A percentile compares a stretch with the other conserved stretches of the same genome.
phyloP scores from a whole-genome alignment of 2,797 vertebrate genomes.

The Spheniscus humboldti region DNA sequence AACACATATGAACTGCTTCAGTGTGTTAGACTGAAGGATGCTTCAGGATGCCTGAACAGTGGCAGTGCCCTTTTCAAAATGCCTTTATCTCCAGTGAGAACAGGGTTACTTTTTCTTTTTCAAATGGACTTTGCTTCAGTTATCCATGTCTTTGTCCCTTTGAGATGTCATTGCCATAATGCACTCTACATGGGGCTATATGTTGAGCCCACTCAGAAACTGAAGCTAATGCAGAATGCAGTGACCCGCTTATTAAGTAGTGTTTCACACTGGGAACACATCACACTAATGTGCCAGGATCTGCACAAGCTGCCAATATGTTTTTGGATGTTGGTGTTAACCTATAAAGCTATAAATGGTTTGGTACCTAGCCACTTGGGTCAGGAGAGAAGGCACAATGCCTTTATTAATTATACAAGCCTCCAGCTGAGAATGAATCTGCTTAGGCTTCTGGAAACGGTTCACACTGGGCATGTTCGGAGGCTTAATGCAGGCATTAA shows the following conservation, averaged over 20 bases:
- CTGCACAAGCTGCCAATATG: slow-evolving; percentile 29
- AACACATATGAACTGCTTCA: neutral
- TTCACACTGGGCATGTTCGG: slow-evolving; percentile 56
- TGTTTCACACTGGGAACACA: slow-evolving; percentile 19
- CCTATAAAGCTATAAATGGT: slow-evolving; percentile 58
- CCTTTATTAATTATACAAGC: slow-evolving; percentile 62
- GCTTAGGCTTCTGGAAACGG: slow-evolving; percentile 38
- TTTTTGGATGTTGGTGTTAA: slow-evolving; percentile 60
- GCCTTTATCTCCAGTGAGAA: neutral
- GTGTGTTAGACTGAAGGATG: neutral
- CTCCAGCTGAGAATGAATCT: slow-evolving; percentile 63
- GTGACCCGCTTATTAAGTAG: slow-evolving; percentile 51
- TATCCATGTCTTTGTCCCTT: slow-evolving; percentile 21
- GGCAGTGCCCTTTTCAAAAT: neutral
- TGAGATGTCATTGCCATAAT: slow-evolving; percentile 28
- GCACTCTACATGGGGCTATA: slow-evolving; percentile 4
- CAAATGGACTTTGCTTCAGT: neutral
- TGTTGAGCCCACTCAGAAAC: slow-evolving; percentile 28
- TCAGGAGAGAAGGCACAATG: slow-evolving; percentile 28
- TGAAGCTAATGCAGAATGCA: slow-evolving; percentile 51
- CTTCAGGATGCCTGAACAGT: neutral
- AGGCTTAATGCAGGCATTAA: slow-evolving; percentile 45
- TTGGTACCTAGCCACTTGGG: slow-evolving; percentile 60
- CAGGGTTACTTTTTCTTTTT: slow-evolving; percentile 2
- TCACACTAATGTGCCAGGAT: slow-evolving; percentile 36